Evolutionary conservation across 2,113 vertebrate genomes (phyloP).

Genomic region (Trematomus loennbergii): DNA sequence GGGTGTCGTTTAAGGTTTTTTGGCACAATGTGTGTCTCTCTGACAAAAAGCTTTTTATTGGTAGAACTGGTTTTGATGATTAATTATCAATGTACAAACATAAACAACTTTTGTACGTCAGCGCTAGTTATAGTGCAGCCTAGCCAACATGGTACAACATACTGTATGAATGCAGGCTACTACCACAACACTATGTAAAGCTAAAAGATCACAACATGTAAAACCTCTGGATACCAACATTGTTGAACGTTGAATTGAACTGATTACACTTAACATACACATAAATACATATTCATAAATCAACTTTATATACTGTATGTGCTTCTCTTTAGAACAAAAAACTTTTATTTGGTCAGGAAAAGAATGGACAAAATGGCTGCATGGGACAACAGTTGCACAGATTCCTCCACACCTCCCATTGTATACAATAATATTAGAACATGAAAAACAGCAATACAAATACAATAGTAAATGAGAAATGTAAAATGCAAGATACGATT

Average conservation of each 20-base stretch:
- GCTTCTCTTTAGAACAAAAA: constrained; percentile 76
- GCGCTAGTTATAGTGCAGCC: constrained; percentile 36
- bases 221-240: constrained; percentile 34
- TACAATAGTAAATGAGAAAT: constrained; percentile 71
- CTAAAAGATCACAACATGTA: constrained; percentile 35
- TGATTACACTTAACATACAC: constrained; percentile 64
- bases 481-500: constrained; percentile 67
- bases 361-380: constrained; percentile 45
- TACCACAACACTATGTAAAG: constrained; percentile 29
- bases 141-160: constrained; percentile 36
- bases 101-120: constrained; percentile 22
- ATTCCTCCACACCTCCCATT: constrained; percentile 34
- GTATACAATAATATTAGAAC: constrained; percentile 70
- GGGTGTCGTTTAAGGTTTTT: background rate
- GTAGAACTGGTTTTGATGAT: constrained; percentile 7
- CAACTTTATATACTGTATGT: constrained; percentile 70
- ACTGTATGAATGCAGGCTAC: constrained; percentile 28
- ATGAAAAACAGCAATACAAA: constrained; percentile 74
- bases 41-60: constrained; percentile 20
- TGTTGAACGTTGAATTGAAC: constrained; percentile 50
- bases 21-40: constrained; percentile 16
- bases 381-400: constrained; percentile 52
- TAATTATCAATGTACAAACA: constrained; percentile 27
- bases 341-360: constrained; percentile 66
- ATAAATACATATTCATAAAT: constrained; percentile 78